Conservation (phyloP, 1,140 invertebrate species). For the Bombus consobrinus region DNA sequence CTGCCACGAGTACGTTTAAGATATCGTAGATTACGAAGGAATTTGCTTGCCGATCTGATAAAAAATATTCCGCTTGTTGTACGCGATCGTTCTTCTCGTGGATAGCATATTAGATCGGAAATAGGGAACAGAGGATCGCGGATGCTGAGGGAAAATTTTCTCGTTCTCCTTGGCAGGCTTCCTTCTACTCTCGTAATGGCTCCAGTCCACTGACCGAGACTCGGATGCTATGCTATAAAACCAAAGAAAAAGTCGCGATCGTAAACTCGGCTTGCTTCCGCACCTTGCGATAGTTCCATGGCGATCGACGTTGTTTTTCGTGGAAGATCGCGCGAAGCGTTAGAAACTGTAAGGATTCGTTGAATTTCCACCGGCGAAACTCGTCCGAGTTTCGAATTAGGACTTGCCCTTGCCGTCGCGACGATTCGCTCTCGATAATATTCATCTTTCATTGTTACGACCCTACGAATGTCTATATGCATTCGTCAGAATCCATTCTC, state of each 20-base stretch:
- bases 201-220: conserved; percentile 61
- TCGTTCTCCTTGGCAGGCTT: conserved; percentile 54
- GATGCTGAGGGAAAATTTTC: conserved; percentile 46
- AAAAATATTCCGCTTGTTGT: background rate
- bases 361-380: background rate
- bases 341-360: background rate
- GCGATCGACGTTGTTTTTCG: conserved; percentile 42
- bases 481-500: background rate
- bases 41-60: background rate
- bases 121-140: conserved; percentile 27
- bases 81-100: no score
- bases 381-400: background rate
- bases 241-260: conserved; percentile 60
- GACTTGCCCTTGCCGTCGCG: background rate
- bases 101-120: background rate
- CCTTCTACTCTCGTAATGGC: conserved; percentile 46
- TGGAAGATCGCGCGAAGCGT: background rate
- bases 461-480: background rate
- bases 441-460: background rate
- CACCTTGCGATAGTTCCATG: conserved; percentile 48
- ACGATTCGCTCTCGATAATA: background rate
- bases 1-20: background rate
- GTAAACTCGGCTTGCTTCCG: conserved; percentile 59
- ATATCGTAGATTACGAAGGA: background rate
- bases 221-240: conserved; percentile 55